Conservation (phyloP, 2,888 invertebrate genomes). For the Coecobrya sp. region DNA sequence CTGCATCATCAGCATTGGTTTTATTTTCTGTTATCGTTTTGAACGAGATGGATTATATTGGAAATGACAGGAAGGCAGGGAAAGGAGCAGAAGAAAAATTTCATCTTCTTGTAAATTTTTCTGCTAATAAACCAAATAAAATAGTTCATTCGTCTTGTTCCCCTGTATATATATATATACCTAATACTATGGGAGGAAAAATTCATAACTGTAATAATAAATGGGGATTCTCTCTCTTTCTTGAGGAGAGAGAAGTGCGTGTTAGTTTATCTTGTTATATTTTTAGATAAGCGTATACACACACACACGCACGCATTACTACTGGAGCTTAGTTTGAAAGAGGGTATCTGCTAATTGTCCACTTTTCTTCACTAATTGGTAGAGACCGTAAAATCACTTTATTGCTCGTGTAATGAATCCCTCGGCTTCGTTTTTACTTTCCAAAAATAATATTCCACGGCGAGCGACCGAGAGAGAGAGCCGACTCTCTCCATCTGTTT, state of each 20-base stretch:
- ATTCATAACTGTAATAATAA: not conserved
- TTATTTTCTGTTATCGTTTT: not conserved
- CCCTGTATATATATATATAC: no score
- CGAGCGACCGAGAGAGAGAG: no score
- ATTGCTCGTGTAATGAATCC: slow-evolving; percentile 56
- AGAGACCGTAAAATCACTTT: slow-evolving; percentile 58
- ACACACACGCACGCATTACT: not conserved
- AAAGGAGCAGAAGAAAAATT: not conserved
- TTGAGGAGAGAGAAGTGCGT: not conserved
- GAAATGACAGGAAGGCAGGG: slow-evolving; percentile 35
- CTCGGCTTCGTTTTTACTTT: not conserved
- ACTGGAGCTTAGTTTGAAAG: not conserved
- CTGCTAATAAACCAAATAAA: slow-evolving; percentile 44
- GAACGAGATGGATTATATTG: slow-evolving; percentile 17
- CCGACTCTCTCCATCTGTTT: not conserved
- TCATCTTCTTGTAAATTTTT: slow-evolving; percentile 39
- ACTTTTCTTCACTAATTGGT: slow-evolving; percentile 58
- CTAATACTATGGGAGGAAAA: no score
- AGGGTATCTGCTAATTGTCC: slow-evolving; percentile 60
- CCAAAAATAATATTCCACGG: no score
- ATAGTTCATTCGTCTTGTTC: slow-evolving; percentile 55
- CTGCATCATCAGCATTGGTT: not conserved
- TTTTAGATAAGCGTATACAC: not conserved
- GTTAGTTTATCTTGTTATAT: not conserved
- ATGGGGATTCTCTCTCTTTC: not conserved